Percentiles rank a stretch among this genome's conserved stretches.
Evolutionary conservation across 2,888 invertebrate species (phyloP).

Genomic region (Mechanitis messenoides): DNA sequence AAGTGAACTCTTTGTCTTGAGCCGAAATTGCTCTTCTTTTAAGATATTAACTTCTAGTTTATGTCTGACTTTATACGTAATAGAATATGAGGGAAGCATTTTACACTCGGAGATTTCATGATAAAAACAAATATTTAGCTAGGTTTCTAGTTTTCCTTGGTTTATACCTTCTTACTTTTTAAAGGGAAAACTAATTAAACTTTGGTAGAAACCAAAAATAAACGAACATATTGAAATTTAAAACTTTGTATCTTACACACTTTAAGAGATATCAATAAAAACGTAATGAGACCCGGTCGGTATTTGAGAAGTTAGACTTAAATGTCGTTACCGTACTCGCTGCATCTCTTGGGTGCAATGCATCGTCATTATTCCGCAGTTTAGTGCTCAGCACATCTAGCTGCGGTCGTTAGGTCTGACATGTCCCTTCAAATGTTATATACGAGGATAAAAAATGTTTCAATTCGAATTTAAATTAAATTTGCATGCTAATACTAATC

Average conservation of each 20-base stretch:
- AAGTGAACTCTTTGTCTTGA: constrained; percentile 48
- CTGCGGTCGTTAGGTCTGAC: constrained; percentile 56
- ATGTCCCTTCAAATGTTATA: constrained; percentile 37
- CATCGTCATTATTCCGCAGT: constrained; percentile 61
- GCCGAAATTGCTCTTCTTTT: constrained; percentile 11
- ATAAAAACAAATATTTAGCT: too few relatives aligned
- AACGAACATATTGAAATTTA: too few relatives aligned
- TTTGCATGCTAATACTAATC: too few relatives aligned
- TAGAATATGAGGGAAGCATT: background rate
- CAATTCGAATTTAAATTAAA: background rate
- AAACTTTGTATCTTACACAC: background rate
- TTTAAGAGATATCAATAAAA: background rate
- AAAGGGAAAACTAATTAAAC: too few relatives aligned
- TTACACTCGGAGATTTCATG: background rate
- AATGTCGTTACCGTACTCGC: constrained; percentile 33
- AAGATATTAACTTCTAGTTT: constrained; percentile 5
- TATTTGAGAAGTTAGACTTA: constrained; percentile 22
- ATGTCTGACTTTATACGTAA: constrained; percentile 1
- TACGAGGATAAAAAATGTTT: constrained; percentile 10
- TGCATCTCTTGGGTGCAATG: constrained; percentile 45
- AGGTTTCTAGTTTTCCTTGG: too few relatives aligned
- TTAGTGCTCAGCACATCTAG: constrained; percentile 51
- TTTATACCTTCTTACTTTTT: too few relatives aligned
- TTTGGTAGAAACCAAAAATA: too few relatives aligned
- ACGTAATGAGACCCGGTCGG: constrained; percentile 1